Evolutionary conservation across 2,888 invertebrate species (phyloP).

Genomic region (Tryphoninae sp.): DNA sequence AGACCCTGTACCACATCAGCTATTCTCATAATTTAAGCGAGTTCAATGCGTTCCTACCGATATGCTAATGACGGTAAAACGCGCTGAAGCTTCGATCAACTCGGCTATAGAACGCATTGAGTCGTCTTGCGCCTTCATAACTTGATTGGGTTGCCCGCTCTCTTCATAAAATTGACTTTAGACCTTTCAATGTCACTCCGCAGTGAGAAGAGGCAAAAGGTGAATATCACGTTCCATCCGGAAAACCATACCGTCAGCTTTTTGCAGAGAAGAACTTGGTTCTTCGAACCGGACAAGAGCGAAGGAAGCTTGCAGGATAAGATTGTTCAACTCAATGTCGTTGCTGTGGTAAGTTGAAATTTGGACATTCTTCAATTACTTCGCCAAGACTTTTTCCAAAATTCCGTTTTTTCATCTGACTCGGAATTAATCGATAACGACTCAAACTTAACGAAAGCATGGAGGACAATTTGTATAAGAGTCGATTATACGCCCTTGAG

Average conservation of each 20-base stretch:
- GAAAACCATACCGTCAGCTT: slow-evolving; percentile 89
- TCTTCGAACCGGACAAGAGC: slow-evolving; percentile 86
- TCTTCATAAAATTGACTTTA: slow-evolving; percentile 8
- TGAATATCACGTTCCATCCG: slow-evolving; percentile 88
- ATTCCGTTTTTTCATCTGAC: neutral
- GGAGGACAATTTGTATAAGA: neutral
- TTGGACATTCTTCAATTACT: neutral
- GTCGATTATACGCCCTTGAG: neutral
- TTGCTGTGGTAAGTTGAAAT: slow-evolving; percentile 87
- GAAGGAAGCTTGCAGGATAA: slow-evolving; percentile 87
- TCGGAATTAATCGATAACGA: neutral
- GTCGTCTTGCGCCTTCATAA: neutral
- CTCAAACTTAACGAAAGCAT: neutral
- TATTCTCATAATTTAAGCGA: slow-evolving; percentile 43
- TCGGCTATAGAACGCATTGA: neutral
- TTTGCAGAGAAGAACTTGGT: slow-evolving; percentile 86
- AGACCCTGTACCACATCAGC: slow-evolving; percentile 15
- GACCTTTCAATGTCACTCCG: slow-evolving; percentile 74
- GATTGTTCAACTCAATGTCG: slow-evolving; percentile 89
- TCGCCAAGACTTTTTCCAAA: neutral
- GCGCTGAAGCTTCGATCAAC: slow-evolving; percentile 10
- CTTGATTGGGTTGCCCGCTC: neutral
- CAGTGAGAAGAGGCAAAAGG: slow-evolving; percentile 87
- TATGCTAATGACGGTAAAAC: slow-evolving; percentile 32
- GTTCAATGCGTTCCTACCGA: slow-evolving; percentile 39